Percentiles rank a stretch among this genome's conserved stretches.
phyloP scores from a whole-genome alignment of 2,797 vertebrate genomes.

The Neomorphus geoffroyi region DNA sequence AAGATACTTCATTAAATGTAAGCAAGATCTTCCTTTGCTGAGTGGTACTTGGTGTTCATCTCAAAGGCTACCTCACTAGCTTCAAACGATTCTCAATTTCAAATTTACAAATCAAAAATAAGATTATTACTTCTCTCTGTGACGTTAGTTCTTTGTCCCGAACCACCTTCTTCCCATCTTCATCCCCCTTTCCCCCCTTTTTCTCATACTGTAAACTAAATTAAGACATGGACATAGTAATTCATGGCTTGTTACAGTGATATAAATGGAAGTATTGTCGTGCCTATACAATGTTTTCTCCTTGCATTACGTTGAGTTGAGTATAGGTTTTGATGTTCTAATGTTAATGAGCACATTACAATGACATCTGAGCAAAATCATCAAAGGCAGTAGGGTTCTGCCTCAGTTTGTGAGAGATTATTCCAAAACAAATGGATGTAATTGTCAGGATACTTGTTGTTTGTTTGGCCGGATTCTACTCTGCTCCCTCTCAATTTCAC shows the following conservation, averaged over 20 bases:
- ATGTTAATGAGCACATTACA: slow-evolving; percentile 14
- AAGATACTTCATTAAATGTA: background rate
- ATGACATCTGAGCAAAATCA: background rate
- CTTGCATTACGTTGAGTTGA: background rate
- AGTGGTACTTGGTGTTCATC: background rate
- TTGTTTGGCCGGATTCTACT: background rate
- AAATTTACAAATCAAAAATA: background rate
- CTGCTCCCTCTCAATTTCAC: background rate
- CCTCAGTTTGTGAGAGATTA: slow-evolving; percentile 6
- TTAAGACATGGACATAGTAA: background rate
- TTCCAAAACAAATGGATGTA: background rate
- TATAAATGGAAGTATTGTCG: background rate
- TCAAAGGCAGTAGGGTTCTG: slow-evolving; percentile 16
- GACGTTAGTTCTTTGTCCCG: background rate
- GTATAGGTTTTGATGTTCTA: background rate
- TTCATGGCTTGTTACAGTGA: background rate
- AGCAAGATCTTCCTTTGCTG: background rate
- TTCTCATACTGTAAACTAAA: background rate
- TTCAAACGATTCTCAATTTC: background rate
- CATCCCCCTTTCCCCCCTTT: background rate
- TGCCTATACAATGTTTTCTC: background rate
- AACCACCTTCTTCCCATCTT: background rate
- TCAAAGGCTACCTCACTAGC: background rate
- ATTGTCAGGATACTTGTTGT: background rate
- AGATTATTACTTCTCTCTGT: background rate